Percentiles rank a stretch among this genome's conserved stretches.
Evolutionary conservation across 37 sponge, comb jelly and placozoan species (phyloP).

Genomic region (Geodia barretti): DNA sequence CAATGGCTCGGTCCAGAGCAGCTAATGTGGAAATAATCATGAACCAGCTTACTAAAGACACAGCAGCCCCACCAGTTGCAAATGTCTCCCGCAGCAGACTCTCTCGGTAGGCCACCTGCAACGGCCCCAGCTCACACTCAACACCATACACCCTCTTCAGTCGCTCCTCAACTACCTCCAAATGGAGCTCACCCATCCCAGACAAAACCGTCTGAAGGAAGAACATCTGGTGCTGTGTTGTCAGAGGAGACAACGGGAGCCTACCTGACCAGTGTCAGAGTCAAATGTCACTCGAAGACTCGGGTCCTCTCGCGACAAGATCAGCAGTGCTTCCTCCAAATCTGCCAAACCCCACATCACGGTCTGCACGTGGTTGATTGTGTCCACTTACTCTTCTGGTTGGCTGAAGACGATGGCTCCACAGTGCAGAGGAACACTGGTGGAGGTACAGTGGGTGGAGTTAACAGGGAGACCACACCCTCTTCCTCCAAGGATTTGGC

Average conservation of each 20-base stretch:
- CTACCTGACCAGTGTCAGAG: slow-evolving; percentile 78
- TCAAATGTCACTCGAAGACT: slow-evolving; percentile 88
- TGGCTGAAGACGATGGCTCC: slow-evolving; percentile 71
- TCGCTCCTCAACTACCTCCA: slow-evolving; percentile 82
- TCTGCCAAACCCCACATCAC: slow-evolving; percentile 25
- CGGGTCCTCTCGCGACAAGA: slow-evolving; percentile 84
- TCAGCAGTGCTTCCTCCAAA: slow-evolving; percentile 79
- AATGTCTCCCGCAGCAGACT: too few relatives aligned
- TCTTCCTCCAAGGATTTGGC: slow-evolving; percentile 13
- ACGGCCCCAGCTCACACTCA: slow-evolving; percentile 67
- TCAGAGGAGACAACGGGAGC: background rate
- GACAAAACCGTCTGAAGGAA: slow-evolving; percentile 75
- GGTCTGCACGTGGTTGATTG: background rate
- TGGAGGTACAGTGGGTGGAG: slow-evolving; percentile 52
- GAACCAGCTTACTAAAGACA: too few relatives aligned
- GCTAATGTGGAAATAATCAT: too few relatives aligned
- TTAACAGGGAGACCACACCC: background rate
- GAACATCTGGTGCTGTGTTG: background rate
- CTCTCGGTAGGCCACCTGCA: slow-evolving; percentile 91
- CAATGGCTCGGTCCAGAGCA: too few relatives aligned
- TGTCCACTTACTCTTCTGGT: slow-evolving; percentile 67
- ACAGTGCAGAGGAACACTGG: slow-evolving; percentile 97
- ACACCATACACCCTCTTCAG: slow-evolving; percentile 72
- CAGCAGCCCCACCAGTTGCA: too few relatives aligned
- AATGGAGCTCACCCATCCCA: slow-evolving; percentile 97